phyloP scores from a whole-genome alignment of 2,797 vertebrate species.

The Leptoclinus maculatus region DNA sequence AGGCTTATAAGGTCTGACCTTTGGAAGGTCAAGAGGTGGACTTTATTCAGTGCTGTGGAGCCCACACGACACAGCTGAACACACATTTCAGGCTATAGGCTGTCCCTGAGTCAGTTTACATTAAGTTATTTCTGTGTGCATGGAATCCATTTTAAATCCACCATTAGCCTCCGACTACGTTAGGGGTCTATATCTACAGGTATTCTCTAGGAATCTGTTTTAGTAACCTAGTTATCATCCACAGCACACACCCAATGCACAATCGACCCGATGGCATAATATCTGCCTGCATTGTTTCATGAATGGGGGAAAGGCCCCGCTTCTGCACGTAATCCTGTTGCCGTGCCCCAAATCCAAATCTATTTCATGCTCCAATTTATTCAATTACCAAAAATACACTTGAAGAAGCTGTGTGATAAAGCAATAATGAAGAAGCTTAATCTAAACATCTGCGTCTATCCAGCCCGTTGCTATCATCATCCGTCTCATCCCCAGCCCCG shows the following conservation, averaged over 20 bases:
- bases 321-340: constrained; percentile 58
- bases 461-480: constrained; percentile 62
- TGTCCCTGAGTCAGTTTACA: constrained; percentile 1
- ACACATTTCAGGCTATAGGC: constrained; percentile 6
- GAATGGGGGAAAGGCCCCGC: constrained; percentile 46
- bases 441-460: constrained; percentile 72
- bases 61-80: neutral
- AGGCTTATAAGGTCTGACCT: constrained; percentile 55
- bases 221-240: neutral
- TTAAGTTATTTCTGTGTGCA: neutral
- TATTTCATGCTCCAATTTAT: constrained; percentile 67
- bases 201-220: neutral
- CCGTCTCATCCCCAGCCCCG: constrained; percentile 51
- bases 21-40: constrained; percentile 48
- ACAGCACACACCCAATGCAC: constrained; percentile 6
- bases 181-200: neutral
- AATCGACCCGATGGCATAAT: constrained; percentile 30
- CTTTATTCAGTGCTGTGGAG: constrained; percentile 33
- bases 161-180: constrained; percentile 1
- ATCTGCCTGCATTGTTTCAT: constrained; percentile 48
- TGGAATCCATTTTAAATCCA: constrained; percentile 10
- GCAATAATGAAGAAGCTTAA: constrained; percentile 70
- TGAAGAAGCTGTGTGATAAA: constrained; percentile 67
- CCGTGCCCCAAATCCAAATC: constrained; percentile 58
- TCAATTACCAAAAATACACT: constrained; percentile 72